Conservation (phyloP, 2,888 invertebrate genomes). For the Phymatocera aterrima region DNA sequence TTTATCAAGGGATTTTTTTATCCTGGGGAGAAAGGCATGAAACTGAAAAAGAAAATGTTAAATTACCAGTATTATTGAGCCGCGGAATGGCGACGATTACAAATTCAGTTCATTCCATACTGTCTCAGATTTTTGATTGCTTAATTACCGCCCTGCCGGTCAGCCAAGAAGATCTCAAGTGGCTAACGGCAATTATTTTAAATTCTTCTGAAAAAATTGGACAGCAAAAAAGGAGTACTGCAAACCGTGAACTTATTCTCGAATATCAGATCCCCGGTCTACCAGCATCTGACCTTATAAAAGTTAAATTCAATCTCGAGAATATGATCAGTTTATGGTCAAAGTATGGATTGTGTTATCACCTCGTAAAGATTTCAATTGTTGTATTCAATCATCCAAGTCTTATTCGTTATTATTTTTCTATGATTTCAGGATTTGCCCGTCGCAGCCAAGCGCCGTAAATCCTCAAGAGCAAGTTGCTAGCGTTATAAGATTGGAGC, state of each 20-base stretch:
- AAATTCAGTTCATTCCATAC: slow-evolving; percentile 61
- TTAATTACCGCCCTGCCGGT: slow-evolving; percentile 60
- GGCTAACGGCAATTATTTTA: slow-evolving; percentile 66
- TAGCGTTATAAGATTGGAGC: slow-evolving; percentile 51
- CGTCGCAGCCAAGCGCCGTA: not conserved
- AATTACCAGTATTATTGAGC: slow-evolving; percentile 68
- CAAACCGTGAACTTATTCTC: slow-evolving; percentile 53
- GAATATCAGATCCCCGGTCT: slow-evolving; percentile 64
- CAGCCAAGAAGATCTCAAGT: slow-evolving; percentile 65
- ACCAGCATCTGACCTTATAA: slow-evolving; percentile 59
- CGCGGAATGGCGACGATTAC: slow-evolving; percentile 64
- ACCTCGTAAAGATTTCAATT: not conserved
- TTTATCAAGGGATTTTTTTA: slow-evolving; percentile 67
- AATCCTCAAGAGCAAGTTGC: slow-evolving; percentile 15
- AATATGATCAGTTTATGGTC: slow-evolving; percentile 61
- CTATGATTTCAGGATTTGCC: slow-evolving; percentile 25
- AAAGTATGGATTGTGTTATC: too few relatives aligned
- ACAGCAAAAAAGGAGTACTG: not conserved
- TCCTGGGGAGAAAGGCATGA: slow-evolving; percentile 62
- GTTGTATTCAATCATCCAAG: not conserved
- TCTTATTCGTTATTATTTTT: too few relatives aligned
- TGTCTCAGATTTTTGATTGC: slow-evolving; percentile 69
- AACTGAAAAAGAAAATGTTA: slow-evolving; percentile 52
- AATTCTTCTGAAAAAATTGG: slow-evolving; percentile 51
- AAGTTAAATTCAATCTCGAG: slow-evolving; percentile 56